These are phyloP conservation scores for Athalia circularis DNA, from an alignment of 2,888 invertebrate species.

Conservation along the genomic window DNA sequence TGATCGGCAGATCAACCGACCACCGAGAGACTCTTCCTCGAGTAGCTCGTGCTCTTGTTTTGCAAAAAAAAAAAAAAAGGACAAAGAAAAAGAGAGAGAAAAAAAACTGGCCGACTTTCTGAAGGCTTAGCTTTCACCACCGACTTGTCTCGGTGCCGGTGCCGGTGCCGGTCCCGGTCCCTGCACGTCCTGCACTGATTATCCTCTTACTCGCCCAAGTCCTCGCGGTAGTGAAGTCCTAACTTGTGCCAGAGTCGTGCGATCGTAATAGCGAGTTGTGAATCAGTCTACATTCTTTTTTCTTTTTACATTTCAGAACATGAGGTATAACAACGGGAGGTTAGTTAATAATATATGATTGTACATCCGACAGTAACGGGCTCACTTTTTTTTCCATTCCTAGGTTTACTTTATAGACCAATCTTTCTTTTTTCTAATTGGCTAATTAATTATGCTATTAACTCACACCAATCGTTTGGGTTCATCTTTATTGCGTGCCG, in stretches of 20 bases:
- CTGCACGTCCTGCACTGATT: conserved; percentile 73
- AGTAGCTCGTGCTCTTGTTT: too few species aligned
- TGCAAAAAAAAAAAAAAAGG: too few species aligned
- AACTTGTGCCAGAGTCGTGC: conserved; percentile 16
- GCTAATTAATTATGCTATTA: conserved; percentile 56
- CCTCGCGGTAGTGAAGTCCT: conserved; percentile 35
- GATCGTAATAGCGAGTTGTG: background rate
- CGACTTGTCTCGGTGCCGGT: conserved; percentile 65
- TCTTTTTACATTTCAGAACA: conserved; percentile 22
- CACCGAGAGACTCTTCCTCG: too few species aligned
- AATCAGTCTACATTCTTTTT: conserved; percentile 50
- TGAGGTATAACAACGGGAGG: background rate
- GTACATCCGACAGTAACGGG: conserved; percentile 20
- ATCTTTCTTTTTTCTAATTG: conserved; percentile 52
- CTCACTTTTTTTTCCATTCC: conserved; percentile 29
- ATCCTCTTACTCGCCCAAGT: conserved; percentile 52
- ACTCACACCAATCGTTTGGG: conserved; percentile 6
- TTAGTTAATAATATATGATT: conserved; percentile 3
- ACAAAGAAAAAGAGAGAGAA: conserved; percentile 35
- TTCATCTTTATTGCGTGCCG: background rate
- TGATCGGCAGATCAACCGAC: too few species aligned
- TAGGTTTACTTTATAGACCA: conserved; percentile 18
- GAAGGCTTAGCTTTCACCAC: conserved; percentile 68
- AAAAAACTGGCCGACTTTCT: conserved; percentile 66
- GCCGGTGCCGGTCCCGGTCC: conserved; percentile 65